phyloP scores from a whole-genome alignment of 1,140 invertebrate genomes.

The Scaptomyza hsui region DNA sequence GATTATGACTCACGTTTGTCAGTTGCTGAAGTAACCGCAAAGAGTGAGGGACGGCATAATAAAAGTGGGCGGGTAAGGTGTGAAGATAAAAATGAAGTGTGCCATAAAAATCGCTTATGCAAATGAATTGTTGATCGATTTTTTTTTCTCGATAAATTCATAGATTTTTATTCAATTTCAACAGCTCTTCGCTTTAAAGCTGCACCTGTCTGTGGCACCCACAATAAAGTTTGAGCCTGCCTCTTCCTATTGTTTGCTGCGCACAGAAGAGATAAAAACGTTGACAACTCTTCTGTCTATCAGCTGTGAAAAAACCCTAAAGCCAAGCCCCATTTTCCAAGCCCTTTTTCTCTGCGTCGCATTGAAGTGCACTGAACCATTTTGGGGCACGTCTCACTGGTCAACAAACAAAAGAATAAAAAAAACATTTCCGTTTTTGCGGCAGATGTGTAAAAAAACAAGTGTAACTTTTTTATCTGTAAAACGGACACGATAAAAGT shows the following conservation, averaged over 20 bases:
- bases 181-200: not conserved
- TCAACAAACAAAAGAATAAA: slow-evolving; percentile 44
- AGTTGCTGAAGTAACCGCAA: slow-evolving; percentile 6
- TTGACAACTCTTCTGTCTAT: slow-evolving; percentile 57
- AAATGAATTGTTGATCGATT: slow-evolving; percentile 22
- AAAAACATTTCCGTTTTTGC: slow-evolving; percentile 73
- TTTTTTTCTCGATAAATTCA: not conserved
- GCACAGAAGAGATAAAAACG: slow-evolving; percentile 61
- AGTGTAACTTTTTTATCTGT: slow-evolving; percentile 22
- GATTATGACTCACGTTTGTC: slow-evolving; percentile 65
- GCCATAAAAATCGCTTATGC: slow-evolving; percentile 11
- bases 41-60: slow-evolving; percentile 13
- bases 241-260: slow-evolving; percentile 60
- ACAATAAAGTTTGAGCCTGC: slow-evolving; percentile 7
- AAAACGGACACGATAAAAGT: slow-evolving; percentile 19
- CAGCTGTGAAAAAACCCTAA: not conserved
- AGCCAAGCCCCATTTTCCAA: slow-evolving; percentile 18
- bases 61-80: slow-evolving; percentile 29
- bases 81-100: slow-evolving; percentile 28
- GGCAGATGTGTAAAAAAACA: slow-evolving; percentile 63
- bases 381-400: slow-evolving; percentile 65
- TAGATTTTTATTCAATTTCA: slow-evolving; percentile 8
- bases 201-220: slow-evolving; percentile 51
- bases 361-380: slow-evolving; percentile 80
- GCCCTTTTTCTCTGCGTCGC: slow-evolving; percentile 12